Evolutionary conservation across 2,888 invertebrate genomes (phyloP), one percentile per base, ranked within the genome.

Genomic region (Microdon myrmicae): DNA sequence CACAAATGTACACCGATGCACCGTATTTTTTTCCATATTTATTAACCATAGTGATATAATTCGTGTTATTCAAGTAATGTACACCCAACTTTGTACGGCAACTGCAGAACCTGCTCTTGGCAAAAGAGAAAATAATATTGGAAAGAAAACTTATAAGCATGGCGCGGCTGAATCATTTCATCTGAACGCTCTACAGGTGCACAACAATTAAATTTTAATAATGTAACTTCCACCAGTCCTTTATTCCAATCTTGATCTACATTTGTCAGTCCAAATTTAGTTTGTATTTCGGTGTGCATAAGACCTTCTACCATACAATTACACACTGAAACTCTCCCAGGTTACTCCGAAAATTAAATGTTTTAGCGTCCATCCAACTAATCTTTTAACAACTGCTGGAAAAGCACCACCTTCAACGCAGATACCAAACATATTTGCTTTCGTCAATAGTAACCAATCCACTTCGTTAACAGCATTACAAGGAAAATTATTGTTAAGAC

Each of bases 41-140:
- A n/a, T n/a, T n/a, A n/a, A n/a, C n/a, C n/a, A n/a, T n/a, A n/a
- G n/a, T 1, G 92, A 93, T 78, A 84, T 93, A 44, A 83, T 93
- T 16, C 82, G 91, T 48, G 91, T 90, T 0, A 79, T 93, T 35
- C 88, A 90, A 34, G 85, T 87, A n/a, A 81, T 92, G 17, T 85
- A 86, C 67, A 79, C 83, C 1, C 77, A 81, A 7, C 51, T 78
- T 73, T 75, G 45, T 17, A 44, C 45, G 38, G 39, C 45, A 14
- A 4, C 34, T 28, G 43, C 48, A 2, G 56, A 58, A 4, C 34
- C 7, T 7, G 2, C 12, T 3, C 26, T 5, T 5, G 53, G 48
- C 10, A 53, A 29, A 38, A 51, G 45, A 12, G 58, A 38, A 3
- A 8, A n/a, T 19, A 49, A 38, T 10, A 58, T 55, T 7, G 34